Percentiles rank a stretch among this genome's conserved stretches.
Evolutionary conservation across 2,888 invertebrate genomes (phyloP).

Genomic region (Trissolcus brochymenae): DNA sequence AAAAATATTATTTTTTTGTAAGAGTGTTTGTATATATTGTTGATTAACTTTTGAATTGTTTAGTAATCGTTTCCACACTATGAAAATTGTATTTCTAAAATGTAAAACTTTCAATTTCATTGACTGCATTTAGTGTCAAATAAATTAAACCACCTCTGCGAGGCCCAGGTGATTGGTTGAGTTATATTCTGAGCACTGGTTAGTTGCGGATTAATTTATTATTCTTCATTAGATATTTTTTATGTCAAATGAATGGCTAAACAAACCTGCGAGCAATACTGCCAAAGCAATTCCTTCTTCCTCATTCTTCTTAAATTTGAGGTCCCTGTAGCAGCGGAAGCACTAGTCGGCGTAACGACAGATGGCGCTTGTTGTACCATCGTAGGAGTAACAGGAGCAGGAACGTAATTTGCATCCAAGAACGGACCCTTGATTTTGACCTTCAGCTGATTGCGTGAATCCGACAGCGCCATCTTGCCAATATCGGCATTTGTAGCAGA

Average conservation of each 20-base stretch:
- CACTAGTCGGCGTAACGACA: conserved; percentile 74
- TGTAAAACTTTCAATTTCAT: no score
- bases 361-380: conserved; percentile 78
- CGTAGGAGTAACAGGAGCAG: conserved; percentile 80
- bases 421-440: conserved; percentile 94
- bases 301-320: conserved; percentile 90
- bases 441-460: conserved; percentile 90
- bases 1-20: no score
- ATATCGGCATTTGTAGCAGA: conserved; percentile 77
- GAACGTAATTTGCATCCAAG: conserved; percentile 83
- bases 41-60: no score
- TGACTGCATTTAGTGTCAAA: no score
- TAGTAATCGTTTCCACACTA: no score
- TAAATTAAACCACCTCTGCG: no score
- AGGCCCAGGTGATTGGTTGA: no score
- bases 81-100: no score
- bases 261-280: conserved; percentile 83
- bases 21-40: no score
- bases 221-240: no score
- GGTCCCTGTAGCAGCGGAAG: conserved; percentile 80
- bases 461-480: conserved; percentile 85
- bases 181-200: no score
- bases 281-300: conserved; percentile 90
- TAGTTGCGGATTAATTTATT: no score
- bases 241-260: neutral